Percentiles rank a stretch among this genome's conserved stretches.
Conservation (phyloP, 2,797 vertebrate species). For the Girardinus metallicus region DNA sequence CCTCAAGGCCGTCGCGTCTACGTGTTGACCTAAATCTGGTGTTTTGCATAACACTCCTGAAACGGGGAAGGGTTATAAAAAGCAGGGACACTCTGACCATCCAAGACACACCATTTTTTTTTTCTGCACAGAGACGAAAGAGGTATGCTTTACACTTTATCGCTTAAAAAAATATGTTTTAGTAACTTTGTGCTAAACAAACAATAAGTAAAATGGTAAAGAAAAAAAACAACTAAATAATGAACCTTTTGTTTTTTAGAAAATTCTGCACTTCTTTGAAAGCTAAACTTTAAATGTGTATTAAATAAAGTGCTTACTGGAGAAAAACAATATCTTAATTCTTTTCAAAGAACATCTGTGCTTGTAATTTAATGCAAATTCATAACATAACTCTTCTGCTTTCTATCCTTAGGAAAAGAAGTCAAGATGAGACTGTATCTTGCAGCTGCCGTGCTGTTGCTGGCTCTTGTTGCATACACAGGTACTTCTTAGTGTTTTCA, state of each 20-base stretch:
- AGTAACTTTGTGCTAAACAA: not conserved
- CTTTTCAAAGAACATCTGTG: not conserved
- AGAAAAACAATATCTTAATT: not conserved
- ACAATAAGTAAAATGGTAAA: not conserved
- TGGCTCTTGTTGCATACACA: conserved; percentile 77
- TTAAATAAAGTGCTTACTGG: conserved; percentile 1
- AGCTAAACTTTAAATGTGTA: not conserved
- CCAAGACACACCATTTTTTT: conserved; percentile 37
- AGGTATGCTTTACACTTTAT: conserved; percentile 68
- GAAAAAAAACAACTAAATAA: not conserved
- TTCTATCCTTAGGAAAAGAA: conserved; percentile 28
- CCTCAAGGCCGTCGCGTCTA: conserved; percentile 65
- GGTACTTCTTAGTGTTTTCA: conserved; percentile 63
- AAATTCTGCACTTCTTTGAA: not conserved
- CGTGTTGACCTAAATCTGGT: conserved; percentile 50
- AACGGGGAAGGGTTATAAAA: conserved; percentile 71
- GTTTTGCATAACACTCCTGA: conserved; percentile 57
- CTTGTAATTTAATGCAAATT: not conserved
- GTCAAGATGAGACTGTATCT: conserved; percentile 80
- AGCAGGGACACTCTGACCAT: conserved; percentile 21
- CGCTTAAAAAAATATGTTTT: not conserved
- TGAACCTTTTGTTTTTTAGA: not conserved
- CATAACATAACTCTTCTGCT: not conserved
- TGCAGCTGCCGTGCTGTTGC: conserved; percentile 77
- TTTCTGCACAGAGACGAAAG: conserved; percentile 50